Conservation (phyloP, 2,797 vertebrate genomes). For the Xenentodon cancila region DNA sequence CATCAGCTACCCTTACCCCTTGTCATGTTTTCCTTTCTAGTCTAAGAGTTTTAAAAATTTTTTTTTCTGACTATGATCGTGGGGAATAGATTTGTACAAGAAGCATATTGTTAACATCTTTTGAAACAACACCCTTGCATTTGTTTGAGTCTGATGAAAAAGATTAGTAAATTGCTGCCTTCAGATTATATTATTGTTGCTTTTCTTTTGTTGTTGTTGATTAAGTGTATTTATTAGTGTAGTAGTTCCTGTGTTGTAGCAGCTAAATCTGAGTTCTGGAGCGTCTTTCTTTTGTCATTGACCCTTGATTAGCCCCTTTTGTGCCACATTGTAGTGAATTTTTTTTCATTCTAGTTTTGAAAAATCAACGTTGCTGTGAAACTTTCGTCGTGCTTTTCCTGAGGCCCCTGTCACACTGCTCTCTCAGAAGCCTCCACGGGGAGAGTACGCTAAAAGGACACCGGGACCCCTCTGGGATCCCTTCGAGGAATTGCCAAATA, state of each 20-base stretch:
- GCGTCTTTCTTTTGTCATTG: too few species aligned
- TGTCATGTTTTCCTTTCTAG: slow-evolving; percentile 50
- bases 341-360: neutral
- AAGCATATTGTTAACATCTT: neutral
- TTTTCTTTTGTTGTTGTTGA: neutral
- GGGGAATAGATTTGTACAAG: slow-evolving; percentile 50
- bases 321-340: neutral
- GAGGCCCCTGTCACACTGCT: slow-evolving; percentile 23
- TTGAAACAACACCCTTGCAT: neutral
- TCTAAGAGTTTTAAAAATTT: slow-evolving; percentile 58
- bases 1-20: neutral
- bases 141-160: neutral
- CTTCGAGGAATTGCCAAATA: slow-evolving; percentile 37
- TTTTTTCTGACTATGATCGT: slow-evolving; percentile 5
- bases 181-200: neutral
- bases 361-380: neutral
- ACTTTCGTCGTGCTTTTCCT: slow-evolving; percentile 36
- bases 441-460: slow-evolving; percentile 52
- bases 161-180: neutral
- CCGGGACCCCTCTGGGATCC: slow-evolving; percentile 48
- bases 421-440: slow-evolving; percentile 34
- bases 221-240: too few species aligned
- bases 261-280: neutral
- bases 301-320: too few species aligned
- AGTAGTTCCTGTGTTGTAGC: neutral